phyloP scores from a whole-genome alignment of 2,113 vertebrate species.

The Benitochromis conjunctus region DNA sequence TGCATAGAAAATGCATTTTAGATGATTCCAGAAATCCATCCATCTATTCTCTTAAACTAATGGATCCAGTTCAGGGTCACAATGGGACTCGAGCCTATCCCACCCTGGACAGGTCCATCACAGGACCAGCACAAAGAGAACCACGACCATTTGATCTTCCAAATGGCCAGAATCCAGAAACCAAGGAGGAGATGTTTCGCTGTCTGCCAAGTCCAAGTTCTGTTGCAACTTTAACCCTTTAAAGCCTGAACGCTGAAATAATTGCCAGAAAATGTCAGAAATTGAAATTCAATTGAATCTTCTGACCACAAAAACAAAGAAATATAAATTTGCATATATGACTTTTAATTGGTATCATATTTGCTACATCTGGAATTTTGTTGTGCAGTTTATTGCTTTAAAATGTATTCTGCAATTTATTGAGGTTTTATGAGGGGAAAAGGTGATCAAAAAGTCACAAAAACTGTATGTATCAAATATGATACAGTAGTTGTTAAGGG shows the following conservation, averaged over 20 bases:
- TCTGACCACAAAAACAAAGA: background rate
- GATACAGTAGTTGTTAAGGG: background rate
- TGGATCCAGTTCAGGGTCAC: background rate
- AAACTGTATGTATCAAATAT: too few species aligned
- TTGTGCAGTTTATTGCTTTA: too few species aligned
- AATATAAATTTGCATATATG: background rate
- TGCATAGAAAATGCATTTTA: background rate
- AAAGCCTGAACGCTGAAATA: too few species aligned
- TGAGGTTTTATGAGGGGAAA: too few species aligned
- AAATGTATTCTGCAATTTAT: too few species aligned
- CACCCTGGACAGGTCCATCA: background rate
- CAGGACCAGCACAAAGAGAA: background rate
- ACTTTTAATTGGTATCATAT: background rate
- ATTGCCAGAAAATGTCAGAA: background rate
- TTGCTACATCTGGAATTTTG: background rate
- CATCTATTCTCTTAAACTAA: background rate
- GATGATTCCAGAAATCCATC: background rate
- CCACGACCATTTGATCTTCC: background rate
- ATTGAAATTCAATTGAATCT: background rate
- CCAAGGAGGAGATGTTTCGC: background rate
- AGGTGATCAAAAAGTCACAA: too few species aligned
- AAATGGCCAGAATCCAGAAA: background rate
- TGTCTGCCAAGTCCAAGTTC: background rate
- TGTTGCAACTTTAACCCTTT: background rate
- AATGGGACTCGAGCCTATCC: background rate